These are phyloP conservation scores for Pomacea canaliculata DNA, from an alignment of 2,888 invertebrate genomes.

Conservation along the genomic window DNA sequence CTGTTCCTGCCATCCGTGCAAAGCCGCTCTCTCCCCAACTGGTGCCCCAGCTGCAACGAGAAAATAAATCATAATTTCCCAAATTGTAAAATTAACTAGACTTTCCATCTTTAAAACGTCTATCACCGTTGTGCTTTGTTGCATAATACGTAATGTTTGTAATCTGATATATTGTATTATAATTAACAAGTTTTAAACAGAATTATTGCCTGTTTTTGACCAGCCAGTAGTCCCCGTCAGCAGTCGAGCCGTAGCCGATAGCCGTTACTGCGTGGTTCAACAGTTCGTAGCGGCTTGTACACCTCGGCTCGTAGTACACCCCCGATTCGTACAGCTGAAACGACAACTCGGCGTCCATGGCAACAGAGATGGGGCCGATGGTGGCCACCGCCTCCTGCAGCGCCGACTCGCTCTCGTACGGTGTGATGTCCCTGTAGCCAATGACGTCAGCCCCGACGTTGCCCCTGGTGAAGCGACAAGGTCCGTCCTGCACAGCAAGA, in stretches of 20 bases:
- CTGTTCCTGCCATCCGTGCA: background rate
- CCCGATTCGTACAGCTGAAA: background rate
- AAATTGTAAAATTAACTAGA: too few species aligned
- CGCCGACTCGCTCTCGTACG: conserved; percentile 78
- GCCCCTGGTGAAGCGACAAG: conserved; percentile 72
- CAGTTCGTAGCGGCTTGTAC: background rate
- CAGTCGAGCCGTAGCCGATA: background rate
- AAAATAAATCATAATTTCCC: too few species aligned
- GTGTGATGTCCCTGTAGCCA: conserved; percentile 82
- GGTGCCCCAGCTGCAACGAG: background rate
- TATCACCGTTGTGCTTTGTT: too few species aligned
- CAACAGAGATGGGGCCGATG: conserved; percentile 86
- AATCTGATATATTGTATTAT: too few species aligned
- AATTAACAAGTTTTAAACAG: too few species aligned
- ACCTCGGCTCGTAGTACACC: background rate
- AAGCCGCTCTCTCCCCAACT: background rate
- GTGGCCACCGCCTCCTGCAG: conserved; percentile 85
- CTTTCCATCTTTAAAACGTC: too few species aligned
- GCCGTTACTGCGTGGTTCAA: background rate
- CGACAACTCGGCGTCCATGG: conserved; percentile 84
- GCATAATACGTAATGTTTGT: too few species aligned
- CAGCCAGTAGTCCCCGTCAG: conserved; percentile 4
- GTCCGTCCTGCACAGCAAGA: conserved; percentile 28
- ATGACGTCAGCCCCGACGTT: conserved; percentile 83
- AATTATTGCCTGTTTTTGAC: background rate